These are phyloP conservation scores for Chrysoperla carnea DNA, from an alignment of 1,140 invertebrate genomes.

Conservation along the genomic window DNA sequence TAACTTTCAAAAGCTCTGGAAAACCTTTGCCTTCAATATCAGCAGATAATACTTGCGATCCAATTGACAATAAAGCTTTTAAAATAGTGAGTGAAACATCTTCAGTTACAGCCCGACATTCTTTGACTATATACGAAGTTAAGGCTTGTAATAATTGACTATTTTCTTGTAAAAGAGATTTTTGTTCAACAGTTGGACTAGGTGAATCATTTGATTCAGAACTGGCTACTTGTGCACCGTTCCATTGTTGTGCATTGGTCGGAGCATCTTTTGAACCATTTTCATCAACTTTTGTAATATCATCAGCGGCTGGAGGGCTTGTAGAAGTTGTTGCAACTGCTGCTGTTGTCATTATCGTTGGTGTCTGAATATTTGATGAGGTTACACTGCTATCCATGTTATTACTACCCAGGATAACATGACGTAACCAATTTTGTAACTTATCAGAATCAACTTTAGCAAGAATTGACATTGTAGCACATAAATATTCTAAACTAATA, in stretches of 20 bases:
- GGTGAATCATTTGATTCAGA: slow-evolving; percentile 11
- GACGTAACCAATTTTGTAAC: slow-evolving; percentile 49
- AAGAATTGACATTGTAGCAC: slow-evolving; percentile 45
- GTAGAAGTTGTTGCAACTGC: slow-evolving; percentile 1
- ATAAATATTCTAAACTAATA: slow-evolving; percentile 46
- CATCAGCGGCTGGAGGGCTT: not conserved
- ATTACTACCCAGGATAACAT: slow-evolving; percentile 40
- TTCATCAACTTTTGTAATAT: not conserved
- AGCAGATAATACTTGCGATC: slow-evolving; percentile 42
- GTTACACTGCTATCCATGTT: slow-evolving; percentile 22
- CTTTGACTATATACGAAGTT: slow-evolving; percentile 56
- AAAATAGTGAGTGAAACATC: slow-evolving; percentile 56
- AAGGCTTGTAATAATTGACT: slow-evolving; percentile 52
- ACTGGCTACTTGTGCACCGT: slow-evolving; percentile 6
- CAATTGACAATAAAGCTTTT: slow-evolving; percentile 57
- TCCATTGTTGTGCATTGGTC: slow-evolving; percentile 7
- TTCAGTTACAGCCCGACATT: slow-evolving; percentile 43
- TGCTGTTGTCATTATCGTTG: slow-evolving; percentile 14
- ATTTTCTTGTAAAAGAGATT: slow-evolving; percentile 40
- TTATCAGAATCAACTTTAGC: slow-evolving; percentile 41
- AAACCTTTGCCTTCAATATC: slow-evolving; percentile 54
- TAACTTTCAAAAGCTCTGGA: slow-evolving; percentile 63
- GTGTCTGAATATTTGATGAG: slow-evolving; percentile 24
- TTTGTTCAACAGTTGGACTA: slow-evolving; percentile 23
- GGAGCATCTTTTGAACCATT: not conserved